Percentiles rank a stretch among this genome's conserved stretches.
These are phyloP conservation scores for Rhinoderma darwinii DNA, from an alignment of 2,113 vertebrate genomes.

Conservation along the genomic window DNA sequence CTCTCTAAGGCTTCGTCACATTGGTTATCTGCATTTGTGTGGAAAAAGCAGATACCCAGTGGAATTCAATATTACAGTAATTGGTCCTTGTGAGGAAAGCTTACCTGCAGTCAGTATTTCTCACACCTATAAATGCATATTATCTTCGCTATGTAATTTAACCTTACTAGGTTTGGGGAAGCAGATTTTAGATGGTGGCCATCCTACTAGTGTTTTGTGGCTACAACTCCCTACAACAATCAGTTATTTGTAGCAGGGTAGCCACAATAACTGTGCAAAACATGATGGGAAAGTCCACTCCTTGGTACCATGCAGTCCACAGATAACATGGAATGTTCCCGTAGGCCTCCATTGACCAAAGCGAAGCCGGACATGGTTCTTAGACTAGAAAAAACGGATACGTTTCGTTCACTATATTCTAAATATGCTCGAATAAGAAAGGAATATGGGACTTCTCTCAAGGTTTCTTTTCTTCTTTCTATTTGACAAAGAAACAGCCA, in stretches of 20 bases:
- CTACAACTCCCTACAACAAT: not conserved
- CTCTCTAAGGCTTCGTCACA: not conserved
- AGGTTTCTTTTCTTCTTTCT: too few species aligned
- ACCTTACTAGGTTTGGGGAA: not conserved
- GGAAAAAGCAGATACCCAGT: conserved; percentile 4
- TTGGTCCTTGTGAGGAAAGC: not conserved
- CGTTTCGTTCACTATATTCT: too few species aligned
- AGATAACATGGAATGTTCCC: too few species aligned
- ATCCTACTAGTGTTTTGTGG: not conserved
- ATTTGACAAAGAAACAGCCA: too few species aligned
- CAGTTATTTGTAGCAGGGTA: not conserved
- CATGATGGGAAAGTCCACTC: not conserved
- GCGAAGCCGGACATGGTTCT: too few species aligned
- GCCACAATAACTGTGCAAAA: not conserved
- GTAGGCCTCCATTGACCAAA: too few species aligned
- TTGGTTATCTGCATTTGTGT: not conserved
- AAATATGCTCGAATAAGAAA: too few species aligned
- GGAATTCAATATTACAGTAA: not conserved
- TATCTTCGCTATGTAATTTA: not conserved
- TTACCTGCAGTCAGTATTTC: not conserved
- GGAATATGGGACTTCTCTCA: too few species aligned
- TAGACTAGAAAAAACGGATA: too few species aligned
- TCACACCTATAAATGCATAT: not conserved
- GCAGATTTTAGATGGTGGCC: not conserved
- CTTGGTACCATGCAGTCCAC: too few species aligned